Evolutionary conservation across 2,888 invertebrate species (phyloP).

Genomic region (Thera obeliscata): DNA sequence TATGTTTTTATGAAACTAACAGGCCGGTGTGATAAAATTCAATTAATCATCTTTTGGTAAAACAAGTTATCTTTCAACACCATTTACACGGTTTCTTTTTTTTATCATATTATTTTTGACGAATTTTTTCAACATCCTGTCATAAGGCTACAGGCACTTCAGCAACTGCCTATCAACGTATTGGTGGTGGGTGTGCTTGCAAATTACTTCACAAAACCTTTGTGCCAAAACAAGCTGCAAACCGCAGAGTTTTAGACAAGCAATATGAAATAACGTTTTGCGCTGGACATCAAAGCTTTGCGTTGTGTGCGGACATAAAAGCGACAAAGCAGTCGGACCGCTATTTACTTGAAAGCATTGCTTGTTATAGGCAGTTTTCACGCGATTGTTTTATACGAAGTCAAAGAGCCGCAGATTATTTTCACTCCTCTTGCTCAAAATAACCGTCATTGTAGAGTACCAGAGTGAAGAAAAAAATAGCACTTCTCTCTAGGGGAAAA

Average conservation of each 20-base stretch:
- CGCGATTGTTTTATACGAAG: slow-evolving; percentile 34
- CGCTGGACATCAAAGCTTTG: slow-evolving; percentile 56
- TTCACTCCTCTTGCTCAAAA: background rate
- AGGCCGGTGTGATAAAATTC: no score
- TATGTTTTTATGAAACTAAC: no score
- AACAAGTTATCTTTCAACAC: no score
- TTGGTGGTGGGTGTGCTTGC: background rate
- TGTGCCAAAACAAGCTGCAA: slow-evolving; percentile 11
- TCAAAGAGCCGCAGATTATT: slow-evolving; percentile 13
- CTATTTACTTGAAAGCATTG: slow-evolving; percentile 52
- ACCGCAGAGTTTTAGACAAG: slow-evolving; percentile 7
- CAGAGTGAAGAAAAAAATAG: no score
- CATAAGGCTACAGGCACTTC: no score
- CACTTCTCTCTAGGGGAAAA: no score
- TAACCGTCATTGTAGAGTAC: background rate
- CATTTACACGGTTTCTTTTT: no score
- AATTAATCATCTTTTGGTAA: no score
- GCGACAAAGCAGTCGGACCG: slow-evolving; percentile 68
- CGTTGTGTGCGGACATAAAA: slow-evolving; percentile 59
- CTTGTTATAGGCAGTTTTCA: slow-evolving; percentile 52
- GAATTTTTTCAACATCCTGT: no score
- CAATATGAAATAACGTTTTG: slow-evolving; percentile 32
- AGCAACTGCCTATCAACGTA: no score
- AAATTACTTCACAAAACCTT: slow-evolving; percentile 4
- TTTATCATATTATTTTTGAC: no score